Evolutionary conservation across 2,113 vertebrate species (phyloP).

Genomic region (Thinocorus orbignyianus): DNA sequence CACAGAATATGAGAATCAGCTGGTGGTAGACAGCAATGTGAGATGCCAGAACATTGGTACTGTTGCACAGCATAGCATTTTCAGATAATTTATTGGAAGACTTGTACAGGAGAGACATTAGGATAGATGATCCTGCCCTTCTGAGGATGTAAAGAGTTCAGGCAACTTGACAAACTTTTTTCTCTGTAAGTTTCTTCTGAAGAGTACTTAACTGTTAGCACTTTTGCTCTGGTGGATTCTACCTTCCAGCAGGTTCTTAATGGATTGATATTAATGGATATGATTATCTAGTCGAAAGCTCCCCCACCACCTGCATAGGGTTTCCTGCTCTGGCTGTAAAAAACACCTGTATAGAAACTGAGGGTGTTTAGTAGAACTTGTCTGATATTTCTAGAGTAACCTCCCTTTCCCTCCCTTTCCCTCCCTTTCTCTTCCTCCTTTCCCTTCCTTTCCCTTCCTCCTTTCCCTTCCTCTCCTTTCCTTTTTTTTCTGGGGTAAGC

Average conservation of each 20-base stretch:
- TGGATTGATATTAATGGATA: conserved; percentile 13
- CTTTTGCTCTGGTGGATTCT: conserved; percentile 60
- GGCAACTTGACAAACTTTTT: not conserved
- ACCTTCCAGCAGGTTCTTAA: not conserved
- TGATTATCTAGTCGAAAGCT: not conserved
- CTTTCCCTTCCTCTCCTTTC: no score
- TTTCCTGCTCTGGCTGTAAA: not conserved
- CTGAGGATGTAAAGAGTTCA: not conserved
- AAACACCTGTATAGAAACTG: not conserved
- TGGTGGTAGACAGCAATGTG: not conserved
- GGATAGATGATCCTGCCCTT: not conserved
- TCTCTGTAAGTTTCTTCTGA: not conserved
- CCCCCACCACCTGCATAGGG: not conserved
- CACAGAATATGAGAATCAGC: conserved; percentile 45
- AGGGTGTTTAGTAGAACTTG: not conserved
- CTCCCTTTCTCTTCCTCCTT: no score
- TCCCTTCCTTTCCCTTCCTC: no score
- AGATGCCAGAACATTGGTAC: not conserved
- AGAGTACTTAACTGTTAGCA: conserved; percentile 58
- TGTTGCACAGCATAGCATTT: conserved; percentile 5
- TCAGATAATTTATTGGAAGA: conserved; percentile 34
- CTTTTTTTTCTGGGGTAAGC: not conserved
- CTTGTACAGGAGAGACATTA: not conserved
- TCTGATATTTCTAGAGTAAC: not conserved
- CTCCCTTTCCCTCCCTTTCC: no score